Base-by-base conservation (phyloP, 2,797 vertebrate genomes). In the Sebastes itinus region DNA sequence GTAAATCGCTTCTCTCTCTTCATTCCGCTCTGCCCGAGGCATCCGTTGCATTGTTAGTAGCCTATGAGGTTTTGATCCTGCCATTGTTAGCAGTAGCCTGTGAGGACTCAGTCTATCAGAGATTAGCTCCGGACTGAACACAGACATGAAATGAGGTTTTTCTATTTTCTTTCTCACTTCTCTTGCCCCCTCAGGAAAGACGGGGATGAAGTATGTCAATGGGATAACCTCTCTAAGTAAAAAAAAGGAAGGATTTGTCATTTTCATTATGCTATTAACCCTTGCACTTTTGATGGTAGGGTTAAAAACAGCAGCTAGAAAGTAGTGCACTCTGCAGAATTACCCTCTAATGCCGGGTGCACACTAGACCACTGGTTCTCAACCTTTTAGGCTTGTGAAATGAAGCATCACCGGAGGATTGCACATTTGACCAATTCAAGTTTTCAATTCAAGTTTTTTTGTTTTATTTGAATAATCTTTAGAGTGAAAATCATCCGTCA, bases 231-330 rank as follows among this genome's bases (percentile, higher is more conserved):
- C 72, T 75, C 74, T 79, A 64, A 80, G 78, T 79, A 82, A 90
- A 88, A 83, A 83, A 74, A 88, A 82, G 69, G 59, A 61, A 76
- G 68, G 80, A 87, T 92, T 90, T 91, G 75, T 78, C 67, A 35
- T 91, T 93, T 91, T 87, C 73, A 91, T 93, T 86, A 87, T 81
- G 70, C 61, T 71, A 74, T 87, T 91, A 90, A 91, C 82, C 77
- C 64, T 66, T 77, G 28, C 52, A 58, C 83, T 84, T 32, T 58
- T 65, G 32, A 81, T 60, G 6, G 35, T 16, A 5, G 9, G 73
- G 49, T 76, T 60, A 52, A 66, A 74, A 81, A 32, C 60, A 52
- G 6, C 25, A 9, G 27, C 49, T 5, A n/a, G 12, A 35, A 20
- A 33, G 13, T 14, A 56, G 33, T 35, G 56, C n/a, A 18, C 55